Conservation (phyloP, 1,140 invertebrate genomes). For the Calliphora vicina region DNA sequence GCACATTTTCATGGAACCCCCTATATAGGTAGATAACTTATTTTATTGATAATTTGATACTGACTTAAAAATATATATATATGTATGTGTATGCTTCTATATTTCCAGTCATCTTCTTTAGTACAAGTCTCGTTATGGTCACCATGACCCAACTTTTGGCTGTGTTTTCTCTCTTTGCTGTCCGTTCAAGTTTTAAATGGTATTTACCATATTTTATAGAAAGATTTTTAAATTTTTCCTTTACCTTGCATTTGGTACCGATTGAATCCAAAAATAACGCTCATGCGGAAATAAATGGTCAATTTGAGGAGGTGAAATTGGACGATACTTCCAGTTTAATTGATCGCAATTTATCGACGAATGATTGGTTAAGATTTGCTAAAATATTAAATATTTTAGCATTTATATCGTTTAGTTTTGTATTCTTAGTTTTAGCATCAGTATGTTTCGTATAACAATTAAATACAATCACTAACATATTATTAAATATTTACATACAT, state of each 20-base stretch:
- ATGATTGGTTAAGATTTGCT: conserved; percentile 35
- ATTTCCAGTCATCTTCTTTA: conserved; percentile 36
- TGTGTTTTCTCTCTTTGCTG: conserved; percentile 37
- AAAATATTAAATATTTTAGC: conserved; percentile 27
- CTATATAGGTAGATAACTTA: conserved; percentile 21
- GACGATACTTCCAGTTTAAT: conserved; percentile 33
- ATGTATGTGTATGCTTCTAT: conserved; percentile 11
- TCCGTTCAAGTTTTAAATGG: background rate
- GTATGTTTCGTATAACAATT: conserved; percentile 33
- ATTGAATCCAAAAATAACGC: background rate
- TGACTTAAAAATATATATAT: background rate
- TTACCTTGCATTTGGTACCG: background rate
- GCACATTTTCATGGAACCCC: conserved; percentile 36
- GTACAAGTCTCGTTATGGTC: conserved; percentile 25
- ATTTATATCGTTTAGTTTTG: conserved; percentile 18
- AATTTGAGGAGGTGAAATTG: conserved; percentile 25
- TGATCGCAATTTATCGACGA: background rate
- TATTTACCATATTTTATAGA: background rate
- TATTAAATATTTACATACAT: no score
- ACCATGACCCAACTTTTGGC: conserved; percentile 20
- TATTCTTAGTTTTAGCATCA: conserved; percentile 32
- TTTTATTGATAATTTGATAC: background rate
- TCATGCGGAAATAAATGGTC: background rate
- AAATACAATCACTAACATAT: no score
- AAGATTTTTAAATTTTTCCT: background rate